phyloP scores from a whole-genome alignment of 2,888 invertebrate species.

The Schrankia costaestrigalis region DNA sequence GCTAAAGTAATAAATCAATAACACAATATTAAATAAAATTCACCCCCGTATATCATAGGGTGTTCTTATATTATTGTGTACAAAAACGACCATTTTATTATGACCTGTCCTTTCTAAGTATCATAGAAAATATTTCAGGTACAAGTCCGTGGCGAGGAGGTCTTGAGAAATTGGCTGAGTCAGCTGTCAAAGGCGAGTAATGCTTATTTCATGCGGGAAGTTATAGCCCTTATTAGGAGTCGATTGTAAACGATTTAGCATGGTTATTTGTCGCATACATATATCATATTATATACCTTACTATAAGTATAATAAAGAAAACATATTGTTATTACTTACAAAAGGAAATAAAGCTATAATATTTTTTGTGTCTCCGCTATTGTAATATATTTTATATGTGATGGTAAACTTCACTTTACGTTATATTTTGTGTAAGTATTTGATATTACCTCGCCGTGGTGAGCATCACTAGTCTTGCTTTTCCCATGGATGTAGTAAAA shows the following conservation, averaged over 20 bases:
- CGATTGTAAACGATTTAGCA: constrained; percentile 52
- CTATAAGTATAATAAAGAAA: constrained; percentile 1
- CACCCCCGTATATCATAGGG: constrained; percentile 64
- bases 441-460: too few species aligned
- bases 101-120: constrained; percentile 32
- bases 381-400: too few species aligned
- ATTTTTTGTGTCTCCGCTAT: too few species aligned
- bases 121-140: constrained; percentile 14
- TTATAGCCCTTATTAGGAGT: constrained; percentile 63
- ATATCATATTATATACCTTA: constrained; percentile 15
- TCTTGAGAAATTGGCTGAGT: constrained; percentile 36
- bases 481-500: too few species aligned
- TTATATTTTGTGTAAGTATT: too few species aligned
- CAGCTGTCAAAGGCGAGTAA: constrained; percentile 58
- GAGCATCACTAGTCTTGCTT: too few species aligned
- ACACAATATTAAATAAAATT: constrained; percentile 73
- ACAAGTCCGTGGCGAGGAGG: constrained; percentile 23
- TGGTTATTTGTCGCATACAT: constrained; percentile 45
- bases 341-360: too few species aligned
- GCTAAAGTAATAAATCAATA: constrained; percentile 69
- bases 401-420: too few species aligned
- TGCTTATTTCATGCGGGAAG: constrained; percentile 62
- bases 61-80: constrained; percentile 44
- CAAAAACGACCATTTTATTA: constrained; percentile 49
- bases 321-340: constrained; percentile 1